Evolutionary conservation across 2,113 vertebrate genomes (phyloP).

Genomic region (Pyxicephalus adspersus): DNA sequence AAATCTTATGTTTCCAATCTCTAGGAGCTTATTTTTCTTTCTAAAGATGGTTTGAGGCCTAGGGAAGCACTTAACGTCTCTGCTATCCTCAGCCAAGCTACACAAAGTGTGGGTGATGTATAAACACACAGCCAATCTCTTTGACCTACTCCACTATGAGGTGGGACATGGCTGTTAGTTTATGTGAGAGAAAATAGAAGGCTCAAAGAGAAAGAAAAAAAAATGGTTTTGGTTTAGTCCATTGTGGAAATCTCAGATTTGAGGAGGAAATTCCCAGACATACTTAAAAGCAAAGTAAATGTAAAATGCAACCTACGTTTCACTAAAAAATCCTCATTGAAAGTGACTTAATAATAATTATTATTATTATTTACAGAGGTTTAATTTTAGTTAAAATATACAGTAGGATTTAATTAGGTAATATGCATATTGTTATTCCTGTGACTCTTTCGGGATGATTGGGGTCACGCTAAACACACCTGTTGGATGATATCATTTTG

Average conservation of each 20-base stretch:
- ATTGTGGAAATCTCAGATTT: slow-evolving; percentile 96
- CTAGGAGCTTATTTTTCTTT: slow-evolving; percentile 81
- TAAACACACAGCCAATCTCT: slow-evolving; percentile 94
- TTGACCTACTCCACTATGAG: slow-evolving; percentile 90
- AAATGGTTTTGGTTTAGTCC: slow-evolving; percentile 99
- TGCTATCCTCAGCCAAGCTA: slow-evolving; percentile 89
- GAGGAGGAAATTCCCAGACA: slow-evolving; percentile 99
- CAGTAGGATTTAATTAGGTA: no score
- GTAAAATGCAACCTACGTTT: no score
- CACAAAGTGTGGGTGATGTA: slow-evolving; percentile 94
- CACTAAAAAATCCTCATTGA: no score
- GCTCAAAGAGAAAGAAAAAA: slow-evolving; percentile 77
- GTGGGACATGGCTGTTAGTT: slow-evolving; percentile 99
- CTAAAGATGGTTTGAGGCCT: slow-evolving; percentile 84
- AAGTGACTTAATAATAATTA: no score
- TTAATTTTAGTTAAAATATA: no score
- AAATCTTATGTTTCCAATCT: slow-evolving; percentile 71
- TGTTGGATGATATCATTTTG: no score
- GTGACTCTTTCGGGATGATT: no score
- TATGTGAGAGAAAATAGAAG: slow-evolving; percentile 98
- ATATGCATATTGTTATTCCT: no score
- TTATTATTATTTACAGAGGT: no score
- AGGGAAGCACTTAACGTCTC: slow-evolving; percentile 92
- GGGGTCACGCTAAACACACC: no score
- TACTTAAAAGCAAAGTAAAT: slow-evolving; percentile 84